A percentile compares a stretch with the other conserved stretches of the same genome.
phyloP scores from a whole-genome alignment of 2,888 invertebrate genomes.

The Phragmatobia fuliginosa region DNA sequence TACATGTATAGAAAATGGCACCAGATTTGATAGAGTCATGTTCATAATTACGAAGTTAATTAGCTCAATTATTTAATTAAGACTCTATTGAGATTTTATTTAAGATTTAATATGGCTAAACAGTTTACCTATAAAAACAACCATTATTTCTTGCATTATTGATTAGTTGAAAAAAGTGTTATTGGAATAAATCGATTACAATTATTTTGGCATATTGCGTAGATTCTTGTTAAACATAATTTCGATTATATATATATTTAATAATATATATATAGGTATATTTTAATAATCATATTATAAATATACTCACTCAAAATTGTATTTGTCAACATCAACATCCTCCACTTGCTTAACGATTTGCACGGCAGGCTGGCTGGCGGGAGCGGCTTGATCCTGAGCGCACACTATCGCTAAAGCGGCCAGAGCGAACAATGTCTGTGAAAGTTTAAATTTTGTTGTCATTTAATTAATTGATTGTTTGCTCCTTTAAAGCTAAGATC shows the following conservation, averaged over 20 bases:
- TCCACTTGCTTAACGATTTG: slow-evolving; percentile 88
- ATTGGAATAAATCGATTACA: too few species aligned
- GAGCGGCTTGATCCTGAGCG: slow-evolving; percentile 62
- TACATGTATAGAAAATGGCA: not conserved
- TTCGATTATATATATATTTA: too few species aligned
- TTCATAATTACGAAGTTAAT: not conserved
- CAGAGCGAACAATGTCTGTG: slow-evolving; percentile 71
- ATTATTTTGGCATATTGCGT: too few species aligned
- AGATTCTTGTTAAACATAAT: too few species aligned
- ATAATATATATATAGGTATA: too few species aligned
- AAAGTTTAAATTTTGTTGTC: not conserved
- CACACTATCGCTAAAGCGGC: slow-evolving; percentile 69
- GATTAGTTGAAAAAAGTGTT: too few species aligned
- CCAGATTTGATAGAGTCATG: not conserved
- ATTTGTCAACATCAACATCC: slow-evolving; percentile 88
- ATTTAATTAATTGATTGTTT: not conserved
- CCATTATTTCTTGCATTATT: too few species aligned
- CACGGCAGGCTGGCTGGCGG: slow-evolving; percentile 62
- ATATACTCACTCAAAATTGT: slow-evolving; percentile 88
- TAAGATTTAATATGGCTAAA: too few species aligned
- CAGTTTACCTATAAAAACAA: too few species aligned
- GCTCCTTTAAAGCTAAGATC: not conserved
- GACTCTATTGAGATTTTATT: too few species aligned
- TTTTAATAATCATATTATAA: not conserved
- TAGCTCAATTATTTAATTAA: not conserved